Conservation (phyloP, 2,888 invertebrate species). For the Neuroscelio doddi region DNA sequence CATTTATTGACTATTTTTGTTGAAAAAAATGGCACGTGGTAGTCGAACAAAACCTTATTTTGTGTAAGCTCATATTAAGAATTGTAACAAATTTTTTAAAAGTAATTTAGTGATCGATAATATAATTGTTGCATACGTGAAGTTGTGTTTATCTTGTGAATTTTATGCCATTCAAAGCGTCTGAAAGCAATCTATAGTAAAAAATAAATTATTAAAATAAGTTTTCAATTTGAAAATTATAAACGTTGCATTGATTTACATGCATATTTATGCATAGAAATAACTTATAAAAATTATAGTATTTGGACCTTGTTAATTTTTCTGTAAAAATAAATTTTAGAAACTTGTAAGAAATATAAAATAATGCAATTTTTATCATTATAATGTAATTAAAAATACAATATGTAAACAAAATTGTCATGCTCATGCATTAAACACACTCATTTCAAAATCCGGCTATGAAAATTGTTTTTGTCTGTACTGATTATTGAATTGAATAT, state of each 20-base stretch:
- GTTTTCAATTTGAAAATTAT: neutral
- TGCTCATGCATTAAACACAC: conserved; percentile 6
- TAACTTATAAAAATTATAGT: neutral
- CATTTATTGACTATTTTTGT: too few species aligned
- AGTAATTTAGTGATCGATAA: too few species aligned
- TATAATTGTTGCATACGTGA: too few species aligned
- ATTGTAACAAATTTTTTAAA: neutral
- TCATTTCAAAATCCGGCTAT: neutral
- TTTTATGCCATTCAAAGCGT: neutral
- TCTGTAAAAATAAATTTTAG: too few species aligned
- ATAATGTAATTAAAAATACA: neutral
- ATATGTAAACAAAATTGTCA: neutral
- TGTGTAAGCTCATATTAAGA: too few species aligned
- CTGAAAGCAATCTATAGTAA: conserved; percentile 5
- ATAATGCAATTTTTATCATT: too few species aligned
- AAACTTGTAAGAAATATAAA: too few species aligned
- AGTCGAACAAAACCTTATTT: neutral
- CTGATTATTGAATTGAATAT: neutral
- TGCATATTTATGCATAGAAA: neutral
- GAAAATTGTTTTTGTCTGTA: too few species aligned
- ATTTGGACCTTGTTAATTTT: too few species aligned
- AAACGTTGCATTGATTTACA: neutral
- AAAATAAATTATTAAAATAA: neutral
- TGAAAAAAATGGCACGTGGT: too few species aligned
- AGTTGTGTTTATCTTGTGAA: neutral